Evolutionary conservation across 2,113 vertebrate species (phyloP).

Genomic region (Hippopotamus amphibius): DNA sequence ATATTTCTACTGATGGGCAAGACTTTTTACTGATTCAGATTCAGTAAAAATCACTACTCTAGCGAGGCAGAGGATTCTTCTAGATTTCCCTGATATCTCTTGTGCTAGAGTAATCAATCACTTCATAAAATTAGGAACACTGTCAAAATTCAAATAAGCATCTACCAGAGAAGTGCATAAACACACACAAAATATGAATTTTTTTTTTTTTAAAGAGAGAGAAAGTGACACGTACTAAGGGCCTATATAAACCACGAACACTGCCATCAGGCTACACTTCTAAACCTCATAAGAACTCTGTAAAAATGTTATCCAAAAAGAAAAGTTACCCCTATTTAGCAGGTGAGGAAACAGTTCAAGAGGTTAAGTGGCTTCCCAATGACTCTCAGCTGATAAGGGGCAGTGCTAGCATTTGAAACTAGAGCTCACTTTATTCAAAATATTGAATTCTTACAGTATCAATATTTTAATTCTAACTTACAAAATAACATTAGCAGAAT

Average conservation of each 20-base stretch:
- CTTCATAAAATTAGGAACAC: not conserved
- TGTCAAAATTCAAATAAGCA: conserved; percentile 4
- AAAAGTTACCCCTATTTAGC: not conserved
- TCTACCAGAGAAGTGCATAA: not conserved
- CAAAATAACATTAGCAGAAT: not conserved
- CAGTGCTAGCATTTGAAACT: not conserved
- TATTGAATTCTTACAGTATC: conserved; percentile 19
- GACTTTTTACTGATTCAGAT: not conserved
- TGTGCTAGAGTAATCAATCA: not conserved
- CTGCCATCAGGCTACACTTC: not conserved
- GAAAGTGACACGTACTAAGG: not conserved
- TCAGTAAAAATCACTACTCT: not conserved
- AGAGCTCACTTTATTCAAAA: not conserved
- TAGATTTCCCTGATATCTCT: not conserved
- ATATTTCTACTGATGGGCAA: not conserved
- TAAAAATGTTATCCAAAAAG: not conserved
- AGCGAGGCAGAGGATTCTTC: not conserved
- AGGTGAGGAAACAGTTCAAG: not conserved
- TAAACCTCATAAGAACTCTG: not conserved
- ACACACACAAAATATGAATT: not conserved
- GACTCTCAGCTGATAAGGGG: not conserved
- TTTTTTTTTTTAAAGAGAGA: not conserved
- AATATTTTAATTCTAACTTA: conserved; percentile 30
- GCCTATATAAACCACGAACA: not conserved
- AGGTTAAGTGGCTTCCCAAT: not conserved